These are phyloP conservation scores for Myxocyprinus asiaticus DNA, from an alignment of 2,113 vertebrate species.

Conservation along the genomic window DNA sequence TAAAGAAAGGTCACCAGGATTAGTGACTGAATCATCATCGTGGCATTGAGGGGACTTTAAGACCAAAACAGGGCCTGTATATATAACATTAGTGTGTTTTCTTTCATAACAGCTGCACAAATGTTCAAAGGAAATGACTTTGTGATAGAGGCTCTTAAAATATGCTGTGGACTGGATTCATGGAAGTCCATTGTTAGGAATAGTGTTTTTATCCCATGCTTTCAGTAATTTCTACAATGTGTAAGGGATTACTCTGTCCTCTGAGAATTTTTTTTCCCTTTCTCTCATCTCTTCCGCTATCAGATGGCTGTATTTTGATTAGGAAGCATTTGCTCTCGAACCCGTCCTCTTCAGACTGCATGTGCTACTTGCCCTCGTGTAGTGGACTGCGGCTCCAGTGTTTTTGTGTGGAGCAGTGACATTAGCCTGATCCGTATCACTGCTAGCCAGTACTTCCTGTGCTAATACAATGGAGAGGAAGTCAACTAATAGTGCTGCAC, in stretches of 20 bases:
- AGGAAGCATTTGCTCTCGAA: conserved; percentile 59
- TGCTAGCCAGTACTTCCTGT: conserved; percentile 75
- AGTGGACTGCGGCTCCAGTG: conserved; percentile 52
- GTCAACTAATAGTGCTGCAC: conserved; percentile 67
- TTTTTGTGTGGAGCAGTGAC: conserved; percentile 58
- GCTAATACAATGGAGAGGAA: conserved; percentile 75
- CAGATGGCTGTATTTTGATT: conserved; percentile 65
- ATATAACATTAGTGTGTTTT: conserved; percentile 18
- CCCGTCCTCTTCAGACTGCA: conserved; percentile 49
- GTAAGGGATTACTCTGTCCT: neutral
- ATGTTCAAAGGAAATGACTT: conserved; percentile 37
- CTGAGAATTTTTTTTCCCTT: conserved; percentile 14
- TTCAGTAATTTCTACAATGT: conserved; percentile 4
- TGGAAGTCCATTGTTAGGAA: neutral
- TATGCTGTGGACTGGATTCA: neutral
- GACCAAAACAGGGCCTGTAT: neutral
- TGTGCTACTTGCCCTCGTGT: conserved; percentile 45
- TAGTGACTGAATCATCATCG: conserved; percentile 1
- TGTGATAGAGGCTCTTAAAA: conserved; percentile 11
- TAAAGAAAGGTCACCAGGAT: conserved; percentile 19
- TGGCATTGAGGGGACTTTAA: neutral
- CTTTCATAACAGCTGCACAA: conserved; percentile 7
- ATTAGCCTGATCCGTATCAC: conserved; percentile 74
- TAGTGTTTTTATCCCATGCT: conserved; percentile 22
- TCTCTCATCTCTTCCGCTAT: conserved; percentile 64